Conservation (phyloP, 2,888 invertebrate species). For the Pseudococcus jackbeardsleyi region DNA sequence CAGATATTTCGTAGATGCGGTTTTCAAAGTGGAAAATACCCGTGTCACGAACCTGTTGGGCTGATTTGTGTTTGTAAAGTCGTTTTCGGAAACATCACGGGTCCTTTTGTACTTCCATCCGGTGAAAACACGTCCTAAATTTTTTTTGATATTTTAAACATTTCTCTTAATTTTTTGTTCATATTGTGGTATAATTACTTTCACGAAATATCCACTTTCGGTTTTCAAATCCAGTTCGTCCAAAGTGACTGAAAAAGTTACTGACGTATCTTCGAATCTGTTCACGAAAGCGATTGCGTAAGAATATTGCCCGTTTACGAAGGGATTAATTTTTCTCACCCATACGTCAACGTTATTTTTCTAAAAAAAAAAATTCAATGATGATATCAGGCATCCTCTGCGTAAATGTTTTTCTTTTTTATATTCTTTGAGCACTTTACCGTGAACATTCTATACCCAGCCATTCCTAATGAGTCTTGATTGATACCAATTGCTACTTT, state of each 20-base stretch:
- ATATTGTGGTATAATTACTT: conserved; percentile 68
- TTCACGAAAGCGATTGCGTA: conserved; percentile 72
- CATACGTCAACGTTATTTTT: conserved; percentile 67
- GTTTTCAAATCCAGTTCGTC: conserved; percentile 70
- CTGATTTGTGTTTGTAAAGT: conserved; percentile 61
- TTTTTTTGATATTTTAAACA: neutral
- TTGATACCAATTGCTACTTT: conserved; percentile 76
- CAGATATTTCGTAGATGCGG: neutral
- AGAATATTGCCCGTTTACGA: conserved; percentile 70
- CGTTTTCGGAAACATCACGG: conserved; percentile 9
- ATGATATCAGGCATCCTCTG: neutral
- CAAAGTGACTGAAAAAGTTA: conserved; percentile 67
- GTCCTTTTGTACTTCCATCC: neutral
- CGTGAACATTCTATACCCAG: conserved; percentile 73
- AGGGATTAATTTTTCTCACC: conserved; percentile 67
- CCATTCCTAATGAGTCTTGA: conserved; percentile 78
- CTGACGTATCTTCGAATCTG: conserved; percentile 69
- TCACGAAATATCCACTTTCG: conserved; percentile 69
- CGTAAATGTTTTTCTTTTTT: neutral
- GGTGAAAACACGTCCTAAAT: conserved; percentile 64
- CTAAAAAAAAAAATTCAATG: neutral
- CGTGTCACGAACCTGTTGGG: conserved; percentile 61
- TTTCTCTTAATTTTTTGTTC: neutral
- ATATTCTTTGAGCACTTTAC: conserved; percentile 68
- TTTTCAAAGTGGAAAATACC: neutral